A percentile compares a stretch with the other conserved stretches of the same genome.
Evolutionary conservation across 2,888 invertebrate genomes (phyloP).

Genomic region (Mechanitis mazaeus): DNA sequence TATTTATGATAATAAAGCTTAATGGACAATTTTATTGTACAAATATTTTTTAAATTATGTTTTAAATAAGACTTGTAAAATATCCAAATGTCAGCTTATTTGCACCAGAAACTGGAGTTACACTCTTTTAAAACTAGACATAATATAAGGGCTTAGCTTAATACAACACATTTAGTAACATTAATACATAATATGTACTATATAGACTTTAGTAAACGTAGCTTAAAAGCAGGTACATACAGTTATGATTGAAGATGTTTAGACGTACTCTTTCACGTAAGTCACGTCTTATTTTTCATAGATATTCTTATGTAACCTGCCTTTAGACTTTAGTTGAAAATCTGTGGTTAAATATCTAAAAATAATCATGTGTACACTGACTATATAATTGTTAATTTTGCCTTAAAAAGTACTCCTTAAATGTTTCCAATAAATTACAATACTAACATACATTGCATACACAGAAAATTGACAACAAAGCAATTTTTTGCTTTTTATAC

Average conservation of each 20-base stretch:
- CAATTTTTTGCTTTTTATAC: too few relatives aligned
- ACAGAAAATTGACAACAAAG: too few relatives aligned
- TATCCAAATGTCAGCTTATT: conserved; percentile 14
- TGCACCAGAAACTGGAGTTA: conserved; percentile 13
- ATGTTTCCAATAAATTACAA: too few relatives aligned
- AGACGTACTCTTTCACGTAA: too few relatives aligned
- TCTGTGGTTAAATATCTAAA: conserved; percentile 11
- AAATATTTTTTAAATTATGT: too few relatives aligned
- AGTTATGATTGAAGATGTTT: conserved; percentile 1
- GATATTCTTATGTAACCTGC: conserved; percentile 1
- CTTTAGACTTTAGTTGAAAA: conserved; percentile 15
- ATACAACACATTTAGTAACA: conserved; percentile 21
- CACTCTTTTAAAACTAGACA: conserved; percentile 14
- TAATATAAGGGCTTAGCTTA: conserved; percentile 20
- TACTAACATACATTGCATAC: too few relatives aligned
- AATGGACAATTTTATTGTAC: too few relatives aligned
- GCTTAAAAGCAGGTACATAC: conserved; percentile 2
- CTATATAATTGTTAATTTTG: too few relatives aligned
- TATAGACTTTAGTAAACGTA: conserved; percentile 4
- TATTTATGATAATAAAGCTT: too few relatives aligned
- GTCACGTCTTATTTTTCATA: too few relatives aligned
- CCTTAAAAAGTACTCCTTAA: too few relatives aligned
- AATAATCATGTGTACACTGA: too few relatives aligned
- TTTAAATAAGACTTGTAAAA: neutral
- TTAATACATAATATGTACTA: conserved; percentile 11